Conservation (phyloP, 2,888 invertebrate species). For the Sepiola atlantica region DNA sequence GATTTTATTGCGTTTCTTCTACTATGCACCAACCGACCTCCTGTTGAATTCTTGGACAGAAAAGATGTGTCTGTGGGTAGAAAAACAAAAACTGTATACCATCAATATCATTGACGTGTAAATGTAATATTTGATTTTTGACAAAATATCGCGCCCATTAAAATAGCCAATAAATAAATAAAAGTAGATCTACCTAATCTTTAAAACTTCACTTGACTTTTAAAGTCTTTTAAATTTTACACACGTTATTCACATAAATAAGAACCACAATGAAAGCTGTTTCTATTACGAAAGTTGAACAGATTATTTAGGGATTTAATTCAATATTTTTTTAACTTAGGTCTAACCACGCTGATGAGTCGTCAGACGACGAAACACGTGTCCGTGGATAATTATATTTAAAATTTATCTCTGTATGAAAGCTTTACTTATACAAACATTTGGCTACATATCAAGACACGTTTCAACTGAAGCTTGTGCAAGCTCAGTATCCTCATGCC, state of each 20-base stretch:
- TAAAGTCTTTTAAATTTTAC: neutral
- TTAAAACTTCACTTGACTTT: neutral
- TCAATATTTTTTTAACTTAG: too few species aligned
- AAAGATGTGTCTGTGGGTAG: neutral
- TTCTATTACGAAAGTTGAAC: neutral
- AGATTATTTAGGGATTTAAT: neutral
- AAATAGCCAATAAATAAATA: neutral
- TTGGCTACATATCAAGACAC: too few species aligned
- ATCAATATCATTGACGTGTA: neutral
- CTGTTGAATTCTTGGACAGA: neutral
- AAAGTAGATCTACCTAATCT: neutral
- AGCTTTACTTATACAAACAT: too few species aligned
- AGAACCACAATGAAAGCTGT: neutral
- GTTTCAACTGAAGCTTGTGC: too few species aligned
- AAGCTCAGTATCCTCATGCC: too few species aligned
- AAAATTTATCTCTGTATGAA: too few species aligned
- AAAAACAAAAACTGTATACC: neutral
- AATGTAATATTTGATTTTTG: neutral
- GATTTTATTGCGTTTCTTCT: neutral
- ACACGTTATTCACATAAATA: neutral
- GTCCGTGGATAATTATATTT: too few species aligned
- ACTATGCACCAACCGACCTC: constrained; percentile 11
- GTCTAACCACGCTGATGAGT: too few species aligned
- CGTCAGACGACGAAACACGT: too few species aligned
- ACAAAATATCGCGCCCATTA: neutral